A percentile compares a stretch with the other conserved stretches of the same genome.
phyloP scores from a whole-genome alignment of 1,140 invertebrate genomes.

The Stegodyphus dumicola region DNA sequence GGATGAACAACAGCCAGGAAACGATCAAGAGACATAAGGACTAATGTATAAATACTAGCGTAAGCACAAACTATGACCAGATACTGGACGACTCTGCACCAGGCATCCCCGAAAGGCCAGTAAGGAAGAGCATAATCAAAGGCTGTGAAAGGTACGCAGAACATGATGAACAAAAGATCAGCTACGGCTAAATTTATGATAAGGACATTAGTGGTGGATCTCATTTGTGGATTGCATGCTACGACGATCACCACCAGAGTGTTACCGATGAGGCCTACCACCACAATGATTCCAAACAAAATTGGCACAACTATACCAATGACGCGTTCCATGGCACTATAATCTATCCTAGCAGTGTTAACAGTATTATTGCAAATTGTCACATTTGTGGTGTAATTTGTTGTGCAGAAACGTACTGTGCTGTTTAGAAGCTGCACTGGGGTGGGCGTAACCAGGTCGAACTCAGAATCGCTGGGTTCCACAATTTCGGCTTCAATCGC shows the following conservation, averaged over 20 bases:
- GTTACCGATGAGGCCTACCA: conserved; percentile 90
- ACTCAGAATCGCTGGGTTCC: conserved; percentile 1
- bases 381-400: not conserved
- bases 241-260: conserved; percentile 83
- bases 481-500: conserved; percentile 51
- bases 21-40: conserved; percentile 94
- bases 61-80: conserved; percentile 90
- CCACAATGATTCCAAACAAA: conserved; percentile 87
- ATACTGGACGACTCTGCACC: conserved; percentile 90
- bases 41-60: conserved; percentile 92
- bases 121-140: conserved; percentile 85
- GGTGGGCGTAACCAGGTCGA: not conserved
- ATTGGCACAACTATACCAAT: conserved; percentile 77
- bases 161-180: conserved; percentile 92
- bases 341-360: not conserved
- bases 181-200: conserved; percentile 90
- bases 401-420: not conserved
- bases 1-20: conserved; percentile 96
- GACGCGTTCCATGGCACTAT: conserved; percentile 15
- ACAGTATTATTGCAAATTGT: conserved; percentile 26
- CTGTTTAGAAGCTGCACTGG: conserved; percentile 10
- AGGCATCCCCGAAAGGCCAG: conserved; percentile 91
- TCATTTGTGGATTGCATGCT: conserved; percentile 82
- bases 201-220: conserved; percentile 91
- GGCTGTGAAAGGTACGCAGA: conserved; percentile 95